Evolutionary conservation across 2,113 vertebrate species (phyloP).

Genomic region (Zosterops japonicus): DNA sequence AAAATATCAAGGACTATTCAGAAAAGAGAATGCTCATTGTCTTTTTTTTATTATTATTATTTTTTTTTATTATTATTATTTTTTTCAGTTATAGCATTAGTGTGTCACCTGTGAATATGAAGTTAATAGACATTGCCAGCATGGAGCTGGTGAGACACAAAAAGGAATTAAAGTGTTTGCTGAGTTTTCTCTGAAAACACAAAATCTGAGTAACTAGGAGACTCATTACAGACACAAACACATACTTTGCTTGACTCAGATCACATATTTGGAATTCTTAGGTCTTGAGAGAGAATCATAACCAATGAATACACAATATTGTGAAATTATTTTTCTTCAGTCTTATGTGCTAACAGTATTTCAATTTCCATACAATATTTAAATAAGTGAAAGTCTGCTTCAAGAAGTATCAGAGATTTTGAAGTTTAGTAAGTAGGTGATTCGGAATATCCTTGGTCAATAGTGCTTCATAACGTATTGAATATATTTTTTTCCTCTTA

Average conservation of each 20-base stretch:
- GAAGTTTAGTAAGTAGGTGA: background rate
- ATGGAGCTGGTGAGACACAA: background rate
- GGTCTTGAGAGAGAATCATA: background rate
- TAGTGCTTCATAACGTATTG: background rate
- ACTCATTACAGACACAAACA: background rate
- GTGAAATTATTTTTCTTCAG: background rate
- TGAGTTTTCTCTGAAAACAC: background rate
- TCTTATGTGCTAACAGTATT: background rate
- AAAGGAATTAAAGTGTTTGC: background rate
- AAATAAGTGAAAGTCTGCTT: background rate
- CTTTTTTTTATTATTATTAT: background rate
- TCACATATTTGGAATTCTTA: background rate
- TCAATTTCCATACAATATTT: background rate
- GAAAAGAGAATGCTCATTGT: background rate
- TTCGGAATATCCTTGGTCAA: background rate
- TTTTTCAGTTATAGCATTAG: accelerated
- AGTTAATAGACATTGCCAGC: background rate
- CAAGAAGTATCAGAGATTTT: background rate
- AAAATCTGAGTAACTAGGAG: background rate
- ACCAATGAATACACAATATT: background rate
- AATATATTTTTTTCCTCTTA: background rate
- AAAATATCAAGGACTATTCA: background rate
- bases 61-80: no score
- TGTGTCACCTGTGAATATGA: background rate
- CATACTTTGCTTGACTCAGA: background rate